These are phyloP conservation scores for Elysia crispata DNA, from an alignment of 2,888 invertebrate species.

Conservation along the genomic window DNA sequence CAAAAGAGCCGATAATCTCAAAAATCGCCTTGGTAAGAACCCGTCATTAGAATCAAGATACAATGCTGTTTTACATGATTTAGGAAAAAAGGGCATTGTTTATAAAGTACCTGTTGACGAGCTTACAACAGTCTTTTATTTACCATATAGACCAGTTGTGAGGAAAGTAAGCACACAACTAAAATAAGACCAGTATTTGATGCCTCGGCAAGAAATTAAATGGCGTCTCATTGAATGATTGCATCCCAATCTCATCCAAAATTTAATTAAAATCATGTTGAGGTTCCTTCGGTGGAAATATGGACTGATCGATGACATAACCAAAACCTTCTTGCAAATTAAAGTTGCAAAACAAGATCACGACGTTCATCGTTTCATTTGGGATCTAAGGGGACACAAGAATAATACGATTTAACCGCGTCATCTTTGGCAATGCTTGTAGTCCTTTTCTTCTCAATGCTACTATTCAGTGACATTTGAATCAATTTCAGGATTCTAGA, in stretches of 20 bases:
- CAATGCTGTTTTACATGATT: slow-evolving; percentile 6
- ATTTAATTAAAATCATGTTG: slow-evolving; percentile 48
- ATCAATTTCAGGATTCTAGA: neutral
- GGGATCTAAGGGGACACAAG: slow-evolving; percentile 33
- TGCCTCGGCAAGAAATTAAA: slow-evolving; percentile 49
- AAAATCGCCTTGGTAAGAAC: too few species aligned
- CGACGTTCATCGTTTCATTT: slow-evolving; percentile 50
- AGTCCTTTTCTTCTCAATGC: slow-evolving; percentile 51
- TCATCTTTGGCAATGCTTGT: slow-evolving; percentile 44
- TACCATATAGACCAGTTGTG: slow-evolving; percentile 46
- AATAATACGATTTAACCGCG: slow-evolving; percentile 38
- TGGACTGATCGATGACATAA: too few species aligned
- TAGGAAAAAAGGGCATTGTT: slow-evolving; percentile 22
- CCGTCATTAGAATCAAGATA: too few species aligned
- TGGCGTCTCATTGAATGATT: slow-evolving; percentile 52
- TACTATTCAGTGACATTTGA: slow-evolving; percentile 46
- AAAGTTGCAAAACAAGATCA: too few species aligned
- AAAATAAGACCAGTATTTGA: slow-evolving; percentile 62
- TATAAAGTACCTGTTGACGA: slow-evolving; percentile 16
- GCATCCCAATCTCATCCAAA: slow-evolving; percentile 49
- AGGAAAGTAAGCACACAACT: slow-evolving; percentile 48
- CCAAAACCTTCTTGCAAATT: too few species aligned
- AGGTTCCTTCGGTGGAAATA: slow-evolving; percentile 48
- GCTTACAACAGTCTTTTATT: slow-evolving; percentile 27
- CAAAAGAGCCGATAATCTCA: too few species aligned